phyloP scores from a whole-genome alignment of 2,113 vertebrate genomes.

The Octodon degus region DNA sequence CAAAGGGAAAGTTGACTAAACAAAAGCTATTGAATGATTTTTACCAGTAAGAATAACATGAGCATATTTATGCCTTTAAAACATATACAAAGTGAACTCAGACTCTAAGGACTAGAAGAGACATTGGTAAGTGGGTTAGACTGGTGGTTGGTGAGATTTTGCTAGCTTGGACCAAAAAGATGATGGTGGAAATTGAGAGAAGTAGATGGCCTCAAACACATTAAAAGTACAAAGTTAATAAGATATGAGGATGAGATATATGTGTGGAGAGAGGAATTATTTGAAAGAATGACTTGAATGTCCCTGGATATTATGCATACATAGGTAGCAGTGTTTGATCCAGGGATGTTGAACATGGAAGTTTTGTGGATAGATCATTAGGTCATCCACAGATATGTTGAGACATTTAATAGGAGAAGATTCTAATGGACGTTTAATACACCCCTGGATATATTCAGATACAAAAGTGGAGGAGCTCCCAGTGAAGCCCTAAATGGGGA shows the following conservation, averaged over 20 bases:
- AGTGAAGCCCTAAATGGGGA: not conserved
- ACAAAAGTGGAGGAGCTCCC: not conserved
- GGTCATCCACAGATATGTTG: not conserved
- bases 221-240: not conserved
- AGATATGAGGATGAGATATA: not conserved
- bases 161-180: not conserved
- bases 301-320: not conserved
- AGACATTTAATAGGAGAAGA: not conserved
- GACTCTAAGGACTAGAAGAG: not conserved
- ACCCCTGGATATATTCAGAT: not conserved
- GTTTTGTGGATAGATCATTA: not conserved
- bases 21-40: not conserved
- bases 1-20: not conserved
- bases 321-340: too few species aligned
- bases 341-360: not conserved
- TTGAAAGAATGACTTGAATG: constrained; percentile 34
- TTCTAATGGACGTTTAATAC: not conserved
- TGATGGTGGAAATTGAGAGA: not conserved
- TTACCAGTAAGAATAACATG: not conserved
- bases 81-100: not conserved
- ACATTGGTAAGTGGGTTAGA: not conserved
- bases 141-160: not conserved
- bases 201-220: not conserved
- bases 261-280: not conserved
- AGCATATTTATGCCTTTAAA: not conserved